Percentiles rank a stretch among this genome's conserved stretches.
Conservation (phyloP, 2,888 invertebrate genomes). For the Graphium colonna region DNA sequence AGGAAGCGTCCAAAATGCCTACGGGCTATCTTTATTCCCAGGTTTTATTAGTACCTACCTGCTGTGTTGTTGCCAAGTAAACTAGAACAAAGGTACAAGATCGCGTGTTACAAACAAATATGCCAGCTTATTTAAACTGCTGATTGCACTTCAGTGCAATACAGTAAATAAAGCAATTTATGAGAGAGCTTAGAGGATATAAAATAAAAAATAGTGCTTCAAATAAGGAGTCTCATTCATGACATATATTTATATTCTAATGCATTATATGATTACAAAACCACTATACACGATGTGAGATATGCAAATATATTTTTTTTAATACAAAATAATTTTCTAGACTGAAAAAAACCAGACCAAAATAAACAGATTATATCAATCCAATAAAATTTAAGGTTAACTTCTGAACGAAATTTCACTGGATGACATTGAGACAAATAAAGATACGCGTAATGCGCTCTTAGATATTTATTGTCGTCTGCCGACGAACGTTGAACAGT, state of each 20-base stretch:
- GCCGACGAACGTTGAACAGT: slow-evolving; percentile 13
- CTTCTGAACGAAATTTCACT: neutral
- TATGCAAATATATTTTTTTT: too few relatives aligned
- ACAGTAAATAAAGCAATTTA: neutral
- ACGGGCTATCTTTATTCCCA: slow-evolving; percentile 46
- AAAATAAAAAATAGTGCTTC: too few relatives aligned
- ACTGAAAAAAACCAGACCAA: too few relatives aligned
- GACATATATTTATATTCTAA: too few relatives aligned
- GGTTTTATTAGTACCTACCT: slow-evolving; percentile 36
- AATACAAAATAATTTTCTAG: too few relatives aligned
- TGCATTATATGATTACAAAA: too few relatives aligned
- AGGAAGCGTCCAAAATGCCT: slow-evolving; percentile 50
- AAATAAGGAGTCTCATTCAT: too few relatives aligned
- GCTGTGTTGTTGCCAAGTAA: slow-evolving; percentile 9
- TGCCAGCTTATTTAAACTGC: neutral
- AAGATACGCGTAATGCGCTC: neutral
- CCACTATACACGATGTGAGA: too few relatives aligned
- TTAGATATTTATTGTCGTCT: slow-evolving; percentile 10
- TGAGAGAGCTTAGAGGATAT: too few relatives aligned
- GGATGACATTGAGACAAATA: neutral
- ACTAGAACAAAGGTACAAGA: slow-evolving; percentile 7
- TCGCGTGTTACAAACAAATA: slow-evolving; percentile 9
- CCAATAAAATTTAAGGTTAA: too few relatives aligned
- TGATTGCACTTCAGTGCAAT: slow-evolving; percentile 2
- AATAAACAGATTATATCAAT: too few relatives aligned